These are phyloP conservation scores for Miopithecus talapoin DNA, from an alignment of 2,797 vertebrate species.

Conservation along the genomic window DNA sequence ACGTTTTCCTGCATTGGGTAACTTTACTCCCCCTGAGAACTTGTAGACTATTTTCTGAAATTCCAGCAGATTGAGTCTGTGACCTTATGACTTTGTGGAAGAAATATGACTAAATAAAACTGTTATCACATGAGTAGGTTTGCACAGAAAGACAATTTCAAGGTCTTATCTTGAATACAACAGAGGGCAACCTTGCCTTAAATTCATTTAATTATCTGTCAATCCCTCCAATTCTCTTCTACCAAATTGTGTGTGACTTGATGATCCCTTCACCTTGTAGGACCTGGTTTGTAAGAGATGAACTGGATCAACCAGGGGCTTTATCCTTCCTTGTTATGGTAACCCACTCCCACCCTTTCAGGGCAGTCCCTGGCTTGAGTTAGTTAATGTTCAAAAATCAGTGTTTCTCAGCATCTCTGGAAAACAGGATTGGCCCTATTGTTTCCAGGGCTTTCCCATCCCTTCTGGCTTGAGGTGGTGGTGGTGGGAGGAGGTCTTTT, in stretches of 20 bases:
- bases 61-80: not conserved
- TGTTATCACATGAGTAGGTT: not conserved
- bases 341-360: not conserved
- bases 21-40: not conserved
- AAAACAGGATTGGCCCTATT: not conserved
- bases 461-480: not conserved
- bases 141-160: not conserved
- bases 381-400: not conserved
- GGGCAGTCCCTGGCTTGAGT: not conserved
- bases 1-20: not conserved
- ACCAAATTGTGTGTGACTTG: not conserved
- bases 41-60: not conserved
- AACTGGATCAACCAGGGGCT: not conserved
- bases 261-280: not conserved
- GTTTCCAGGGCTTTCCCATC: not conserved
- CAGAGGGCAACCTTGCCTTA: not conserved
- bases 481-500: not conserved
- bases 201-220: not conserved
- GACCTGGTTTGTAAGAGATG: not conserved
- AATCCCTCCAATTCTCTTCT: not conserved
- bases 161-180: not conserved
- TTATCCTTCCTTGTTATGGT: not conserved
- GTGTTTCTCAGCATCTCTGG: not conserved
- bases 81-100: constrained; percentile 5
- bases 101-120: not conserved